Percentiles rank a stretch among this genome's conserved stretches.
Evolutionary conservation across 1,140 invertebrate genomes (phyloP).

Genomic region (Zaprionus ghesquierei): DNA sequence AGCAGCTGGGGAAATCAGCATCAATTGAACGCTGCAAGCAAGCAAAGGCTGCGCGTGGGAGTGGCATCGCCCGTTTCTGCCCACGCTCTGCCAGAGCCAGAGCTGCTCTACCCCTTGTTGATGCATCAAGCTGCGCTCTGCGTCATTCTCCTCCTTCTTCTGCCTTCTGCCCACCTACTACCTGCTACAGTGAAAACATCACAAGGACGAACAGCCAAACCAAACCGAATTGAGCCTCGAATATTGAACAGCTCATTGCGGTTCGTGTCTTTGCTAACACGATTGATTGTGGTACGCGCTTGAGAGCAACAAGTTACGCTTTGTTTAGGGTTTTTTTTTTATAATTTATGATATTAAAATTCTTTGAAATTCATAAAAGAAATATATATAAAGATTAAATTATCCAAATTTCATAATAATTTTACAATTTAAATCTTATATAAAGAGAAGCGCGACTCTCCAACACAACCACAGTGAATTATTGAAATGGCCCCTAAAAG

Average conservation of each 20-base stretch:
- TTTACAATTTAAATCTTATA: too few species aligned
- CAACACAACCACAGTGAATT: too few species aligned
- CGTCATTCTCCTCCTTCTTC: not conserved
- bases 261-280: slow-evolving; percentile 7
- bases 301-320: not conserved
- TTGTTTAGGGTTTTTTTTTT: not conserved
- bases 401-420: too few species aligned
- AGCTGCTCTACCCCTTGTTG: not conserved
- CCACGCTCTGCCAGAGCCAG: too few species aligned
- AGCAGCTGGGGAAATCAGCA: slow-evolving; percentile 33
- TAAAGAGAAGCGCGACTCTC: too few species aligned
- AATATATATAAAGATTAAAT: too few species aligned
- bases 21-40: slow-evolving; percentile 7
- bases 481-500: not conserved
- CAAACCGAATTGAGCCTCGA: not conserved
- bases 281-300: not conserved
- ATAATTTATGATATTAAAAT: not conserved
- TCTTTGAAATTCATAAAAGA: too few species aligned
- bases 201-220: slow-evolving; percentile 1
- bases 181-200: slow-evolving; percentile 11
- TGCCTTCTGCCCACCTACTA: too few species aligned
- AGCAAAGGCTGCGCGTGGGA: slow-evolving; percentile 43
- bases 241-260: not conserved
- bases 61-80: slow-evolving; percentile 40
- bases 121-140: not conserved